Evolutionary conservation across 2,888 invertebrate species (phyloP), one percentile per base, ranked within the genome.

Genomic region (Pteria penguin): DNA sequence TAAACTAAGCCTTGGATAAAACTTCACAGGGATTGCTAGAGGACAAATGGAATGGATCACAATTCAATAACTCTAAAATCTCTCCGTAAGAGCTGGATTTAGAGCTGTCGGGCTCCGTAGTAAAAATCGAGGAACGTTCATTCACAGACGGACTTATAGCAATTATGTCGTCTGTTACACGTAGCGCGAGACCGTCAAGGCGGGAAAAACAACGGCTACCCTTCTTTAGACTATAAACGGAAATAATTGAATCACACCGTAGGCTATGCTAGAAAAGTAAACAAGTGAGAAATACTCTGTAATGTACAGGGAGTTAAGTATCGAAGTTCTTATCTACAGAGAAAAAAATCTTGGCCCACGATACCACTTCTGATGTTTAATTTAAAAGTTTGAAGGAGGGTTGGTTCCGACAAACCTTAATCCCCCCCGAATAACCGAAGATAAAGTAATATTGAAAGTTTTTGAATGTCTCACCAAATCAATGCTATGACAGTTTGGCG

Each of bases 1-100:
- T 32, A 62, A 54, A 55, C 32, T 76, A 76, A 76, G 76, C 72
- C 76, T 26, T 26, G 76, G 76, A 76, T 76, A 76, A 76, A 72
- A 68, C 67, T 62, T 72, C 72, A 62, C 68, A 76, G 71, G 55
- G 66, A 31, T 31, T 60, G 4, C 54, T 66, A 72, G 67, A 45
- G 70, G 71, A 72, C 63, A 72, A 72, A 76, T 70, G 67, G 45
- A 63, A 60, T 61, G 58, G 66, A 67, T 72, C 52, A 63, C 72
- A 57, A 76, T 76, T 72, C 76, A 72, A 76, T 72, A 67, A 68
- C 60, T 68, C n/a, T 22, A 58, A 57, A 45, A 52, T 31, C 55
- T 63, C 62, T 57, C 54, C 27, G 36, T 55, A 62, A 52, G 68
- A 68, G 54, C 33, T 26, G 63, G 76, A 76, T 76, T 76, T 72